Percentiles rank a stretch among this genome's conserved stretches.
Evolutionary conservation across 2,888 invertebrate genomes (phyloP).

Genomic region (Heteromurus nitidus): DNA sequence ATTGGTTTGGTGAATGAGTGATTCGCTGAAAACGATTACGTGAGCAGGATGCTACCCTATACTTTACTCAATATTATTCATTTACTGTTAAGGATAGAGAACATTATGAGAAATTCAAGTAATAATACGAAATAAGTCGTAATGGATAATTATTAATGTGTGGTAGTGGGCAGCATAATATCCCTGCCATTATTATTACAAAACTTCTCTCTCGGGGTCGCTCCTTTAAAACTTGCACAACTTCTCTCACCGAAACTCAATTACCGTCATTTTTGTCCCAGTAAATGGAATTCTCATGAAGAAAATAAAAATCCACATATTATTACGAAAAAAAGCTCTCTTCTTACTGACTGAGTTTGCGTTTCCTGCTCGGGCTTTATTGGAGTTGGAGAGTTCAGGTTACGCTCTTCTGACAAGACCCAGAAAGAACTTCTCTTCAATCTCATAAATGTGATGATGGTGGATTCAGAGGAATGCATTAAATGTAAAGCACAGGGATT

Average conservation of each 20-base stretch:
- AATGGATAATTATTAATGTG: neutral
- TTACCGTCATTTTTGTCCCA: neutral
- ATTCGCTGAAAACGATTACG: slow-evolving; percentile 10
- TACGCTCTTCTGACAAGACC: neutral
- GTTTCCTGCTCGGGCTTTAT: no score
- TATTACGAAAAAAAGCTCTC: neutral
- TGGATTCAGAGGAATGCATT: neutral
- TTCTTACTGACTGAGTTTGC: no score
- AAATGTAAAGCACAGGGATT: slow-evolving; percentile 9
- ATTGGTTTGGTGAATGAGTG: neutral
- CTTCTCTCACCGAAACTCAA: neutral
- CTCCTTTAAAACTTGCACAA: neutral
- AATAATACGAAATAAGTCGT: neutral
- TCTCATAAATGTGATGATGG: neutral
- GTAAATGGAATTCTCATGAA: neutral
- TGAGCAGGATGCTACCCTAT: neutral
- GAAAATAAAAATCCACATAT: neutral
- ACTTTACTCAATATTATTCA: neutral
- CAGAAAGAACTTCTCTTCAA: neutral
- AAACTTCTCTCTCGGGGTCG: neutral
- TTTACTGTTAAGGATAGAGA: neutral
- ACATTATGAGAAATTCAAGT: slow-evolving; percentile 20
- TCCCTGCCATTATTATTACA: neutral
- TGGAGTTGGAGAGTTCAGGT: neutral
- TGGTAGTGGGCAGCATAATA: no score